Conservation (phyloP, 2,797 vertebrate species). For the Carapus acus region DNA sequence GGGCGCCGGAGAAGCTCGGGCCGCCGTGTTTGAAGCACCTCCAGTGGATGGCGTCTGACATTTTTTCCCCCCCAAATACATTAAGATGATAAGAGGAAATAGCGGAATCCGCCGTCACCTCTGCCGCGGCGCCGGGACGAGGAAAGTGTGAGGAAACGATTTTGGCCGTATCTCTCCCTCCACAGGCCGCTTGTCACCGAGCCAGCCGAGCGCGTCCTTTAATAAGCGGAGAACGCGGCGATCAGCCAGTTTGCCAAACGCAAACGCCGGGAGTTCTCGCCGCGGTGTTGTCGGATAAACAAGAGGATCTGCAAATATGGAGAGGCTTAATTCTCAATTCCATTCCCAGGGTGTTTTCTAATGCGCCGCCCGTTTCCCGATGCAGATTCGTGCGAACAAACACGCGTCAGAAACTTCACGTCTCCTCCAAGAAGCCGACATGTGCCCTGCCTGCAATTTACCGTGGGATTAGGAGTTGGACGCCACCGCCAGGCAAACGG, state of each 20-base stretch:
- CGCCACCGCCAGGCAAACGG: conserved; percentile 34
- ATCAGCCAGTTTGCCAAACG: conserved; percentile 32
- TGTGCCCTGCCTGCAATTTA: conserved; percentile 35
- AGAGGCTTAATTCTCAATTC: conserved; percentile 51
- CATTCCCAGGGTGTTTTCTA: conserved; percentile 51
- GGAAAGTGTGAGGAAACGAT: conserved; percentile 7
- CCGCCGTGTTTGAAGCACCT: conserved; percentile 25
- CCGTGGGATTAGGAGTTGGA: conserved; percentile 37
- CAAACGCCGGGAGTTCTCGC: conserved; percentile 26
- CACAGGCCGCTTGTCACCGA: too few species aligned
- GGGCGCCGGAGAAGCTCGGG: conserved; percentile 24
- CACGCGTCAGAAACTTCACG: conserved; percentile 34
- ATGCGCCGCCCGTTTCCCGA: conserved; percentile 39
- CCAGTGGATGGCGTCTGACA: conserved; percentile 22
- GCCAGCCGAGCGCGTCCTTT: too few species aligned
- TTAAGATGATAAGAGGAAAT: conserved; percentile 23
- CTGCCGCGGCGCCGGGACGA: conserved; percentile 10
- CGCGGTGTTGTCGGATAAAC: conserved; percentile 55
- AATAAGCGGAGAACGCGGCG: too few species aligned
- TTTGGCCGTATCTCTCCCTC: background rate
- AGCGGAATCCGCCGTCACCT: conserved; percentile 1
- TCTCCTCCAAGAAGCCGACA: conserved; percentile 28
- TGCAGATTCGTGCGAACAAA: conserved; percentile 44
- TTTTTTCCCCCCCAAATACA: conserved; percentile 25
- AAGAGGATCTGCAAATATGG: conserved; percentile 60